These are phyloP conservation scores for Nomada ruficornis DNA, from an alignment of 2,888 invertebrate genomes.

Conservation along the genomic window DNA sequence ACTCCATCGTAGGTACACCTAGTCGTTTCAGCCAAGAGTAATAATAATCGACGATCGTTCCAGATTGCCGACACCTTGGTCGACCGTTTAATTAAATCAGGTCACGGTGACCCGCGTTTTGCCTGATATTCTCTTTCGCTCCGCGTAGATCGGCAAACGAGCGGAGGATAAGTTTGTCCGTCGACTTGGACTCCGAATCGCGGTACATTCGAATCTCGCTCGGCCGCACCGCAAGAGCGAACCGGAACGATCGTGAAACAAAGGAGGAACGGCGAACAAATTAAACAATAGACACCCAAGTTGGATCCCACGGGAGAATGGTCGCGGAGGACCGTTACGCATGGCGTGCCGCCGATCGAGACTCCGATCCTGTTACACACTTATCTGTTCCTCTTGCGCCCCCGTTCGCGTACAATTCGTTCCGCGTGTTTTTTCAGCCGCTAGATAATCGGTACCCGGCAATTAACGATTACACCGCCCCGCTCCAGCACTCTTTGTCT, in stretches of 20 bases:
- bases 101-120: conserved; percentile 35
- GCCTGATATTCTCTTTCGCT: background rate
- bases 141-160: background rate
- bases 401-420: conserved; percentile 30
- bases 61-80: conserved; percentile 6
- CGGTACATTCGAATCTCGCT: background rate
- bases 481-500: conserved; percentile 24
- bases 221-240: conserved; percentile 7
- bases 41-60: conserved; percentile 13
- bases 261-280: conserved; percentile 19
- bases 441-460: conserved; percentile 68
- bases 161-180: no score
- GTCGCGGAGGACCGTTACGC: conserved; percentile 58
- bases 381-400: conserved; percentile 27
- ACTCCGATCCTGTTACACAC: conserved; percentile 55
- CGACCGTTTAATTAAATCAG: conserved; percentile 29
- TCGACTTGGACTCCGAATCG: no score
- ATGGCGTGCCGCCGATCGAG: conserved; percentile 41
- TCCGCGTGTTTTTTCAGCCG: conserved; percentile 38
- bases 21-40: conserved; percentile 21
- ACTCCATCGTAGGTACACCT: conserved; percentile 13
- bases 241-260: conserved; percentile 12
- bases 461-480: conserved; percentile 70
- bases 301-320: conserved; percentile 46
- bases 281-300: conserved; percentile 45